A percentile compares a stretch with the other conserved stretches of the same genome.
These are phyloP conservation scores for Tenthredo amoena DNA, from an alignment of 2,888 invertebrate genomes.

Conservation along the genomic window DNA sequence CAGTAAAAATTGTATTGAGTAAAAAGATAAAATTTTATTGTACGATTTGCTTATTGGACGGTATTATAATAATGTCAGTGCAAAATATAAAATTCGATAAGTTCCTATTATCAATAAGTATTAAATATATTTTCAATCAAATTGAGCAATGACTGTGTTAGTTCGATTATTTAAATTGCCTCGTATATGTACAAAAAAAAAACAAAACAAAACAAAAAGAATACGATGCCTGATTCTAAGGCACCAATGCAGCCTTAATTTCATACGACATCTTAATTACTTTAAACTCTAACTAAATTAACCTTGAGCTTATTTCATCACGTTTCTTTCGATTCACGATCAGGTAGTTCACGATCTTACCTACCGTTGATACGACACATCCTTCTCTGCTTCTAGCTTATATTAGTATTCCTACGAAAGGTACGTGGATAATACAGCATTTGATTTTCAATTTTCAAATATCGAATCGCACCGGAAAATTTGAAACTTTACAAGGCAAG, in stretches of 20 bases:
- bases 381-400: not conserved
- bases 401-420: not conserved
- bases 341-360: conserved; percentile 16
- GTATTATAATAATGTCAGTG: conserved; percentile 21
- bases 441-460: not conserved
- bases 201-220: not conserved
- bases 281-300: conserved; percentile 27
- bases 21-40: conserved; percentile 30
- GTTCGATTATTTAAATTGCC: conserved; percentile 20
- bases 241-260: conserved; percentile 52
- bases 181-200: conserved; percentile 37
- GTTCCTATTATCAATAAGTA: conserved; percentile 25
- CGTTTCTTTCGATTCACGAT: not conserved
- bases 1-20: not conserved
- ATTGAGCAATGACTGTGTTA: conserved; percentile 53
- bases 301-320: conserved; percentile 46
- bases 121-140: conserved; percentile 48
- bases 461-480: not conserved
- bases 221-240: conserved; percentile 50
- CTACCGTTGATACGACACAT: not conserved
- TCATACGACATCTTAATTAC: conserved; percentile 12
- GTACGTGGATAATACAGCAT: not conserved
- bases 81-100: conserved; percentile 27
- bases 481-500: not conserved
- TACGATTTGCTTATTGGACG: conserved; percentile 7